phyloP scores from a whole-genome alignment of 1,140 invertebrate genomes.

The Drosophila tsacasi region DNA sequence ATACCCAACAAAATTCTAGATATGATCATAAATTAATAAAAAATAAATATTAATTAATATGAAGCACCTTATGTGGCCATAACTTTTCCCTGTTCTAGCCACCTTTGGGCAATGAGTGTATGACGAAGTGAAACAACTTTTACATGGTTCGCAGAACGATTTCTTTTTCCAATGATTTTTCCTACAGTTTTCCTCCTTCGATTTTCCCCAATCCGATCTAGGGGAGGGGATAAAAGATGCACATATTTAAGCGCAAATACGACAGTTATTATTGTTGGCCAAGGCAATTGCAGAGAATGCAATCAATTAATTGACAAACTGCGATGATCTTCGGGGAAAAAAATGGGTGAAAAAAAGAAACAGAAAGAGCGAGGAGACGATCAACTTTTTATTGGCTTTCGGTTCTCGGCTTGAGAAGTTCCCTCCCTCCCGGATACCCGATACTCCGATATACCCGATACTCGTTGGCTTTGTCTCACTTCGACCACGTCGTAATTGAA shows the following conservation, averaged over 20 bases:
- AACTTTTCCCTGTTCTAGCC: not conserved
- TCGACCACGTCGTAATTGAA: constrained; percentile 70
- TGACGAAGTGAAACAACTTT: constrained; percentile 65
- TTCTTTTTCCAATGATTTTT: constrained; percentile 8
- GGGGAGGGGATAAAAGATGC: constrained; percentile 43
- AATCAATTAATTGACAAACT: constrained; percentile 82
- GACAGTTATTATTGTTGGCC: constrained; percentile 76
- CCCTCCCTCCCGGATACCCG: not conserved
- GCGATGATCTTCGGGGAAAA: constrained; percentile 42
- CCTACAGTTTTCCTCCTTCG: constrained; percentile 11
- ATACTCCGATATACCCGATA: not conserved
- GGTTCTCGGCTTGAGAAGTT: constrained; percentile 10
- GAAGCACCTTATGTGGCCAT: not conserved
- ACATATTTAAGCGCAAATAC: constrained; percentile 81
- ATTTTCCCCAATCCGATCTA: constrained; percentile 6
- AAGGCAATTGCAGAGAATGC: constrained; percentile 60
- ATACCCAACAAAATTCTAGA: too few species aligned
- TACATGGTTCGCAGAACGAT: constrained; percentile 32
- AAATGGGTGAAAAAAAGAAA: constrained; percentile 12
- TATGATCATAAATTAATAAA: not conserved
- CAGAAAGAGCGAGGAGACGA: constrained; percentile 21
- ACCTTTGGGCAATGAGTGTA: constrained; percentile 20
- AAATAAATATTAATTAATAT: not conserved
- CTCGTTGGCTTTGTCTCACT: constrained; percentile 27
- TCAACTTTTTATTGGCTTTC: constrained; percentile 62